Evolutionary conservation across 2,888 invertebrate species (phyloP), one percentile per base, ranked within the genome.

Genomic region (Campoletis raptor): DNA sequence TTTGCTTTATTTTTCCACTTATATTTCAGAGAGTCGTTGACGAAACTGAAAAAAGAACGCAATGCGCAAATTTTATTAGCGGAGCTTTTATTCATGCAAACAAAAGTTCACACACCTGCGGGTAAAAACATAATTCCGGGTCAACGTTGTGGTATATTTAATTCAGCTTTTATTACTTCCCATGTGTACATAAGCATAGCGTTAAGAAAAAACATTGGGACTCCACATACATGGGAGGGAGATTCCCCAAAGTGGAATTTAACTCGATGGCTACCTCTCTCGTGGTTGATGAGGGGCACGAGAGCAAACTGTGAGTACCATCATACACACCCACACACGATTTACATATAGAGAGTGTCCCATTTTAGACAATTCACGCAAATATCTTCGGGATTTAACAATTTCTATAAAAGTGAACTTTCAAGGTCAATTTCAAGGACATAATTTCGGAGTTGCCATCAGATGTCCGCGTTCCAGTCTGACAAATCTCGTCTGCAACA

Each of bases 181-280:
- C 9, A 42, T 54, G n/a, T 40, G 24, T 21, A 54, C n/a, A 18
- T 61, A 12, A 40, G 40, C 52, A 40, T n/a, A 24, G 5, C 74
- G 30, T 72, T 69, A 74, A 40, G 67, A 74, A 57, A 48, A 54
- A 74, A 79, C 48, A 1, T 67, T 80, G 30, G 80, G 42, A 52
- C 61, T 66, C 42, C 40, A 42, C 57, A n/a, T n/a, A 36, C 48
- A 12, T 61, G 67, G 12, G 42, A 10, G 36, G 30, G 36, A 73
- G 73, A 64, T 64, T 30, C 80, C 81, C 74, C 30, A 70, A 69
- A 30, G 37, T 76, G 80, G 80, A 76, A 85, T 85, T 85, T 64
- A 57, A 57, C 70, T 85, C 69, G 70, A 76, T 70, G 80, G 67
- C 54, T 54, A n/a, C 64, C 70, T 48, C 79, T 79, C 72, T 54